Evolutionary conservation across 2,888 invertebrate genomes (phyloP).

Genomic region (Pyralis farinalis): DNA sequence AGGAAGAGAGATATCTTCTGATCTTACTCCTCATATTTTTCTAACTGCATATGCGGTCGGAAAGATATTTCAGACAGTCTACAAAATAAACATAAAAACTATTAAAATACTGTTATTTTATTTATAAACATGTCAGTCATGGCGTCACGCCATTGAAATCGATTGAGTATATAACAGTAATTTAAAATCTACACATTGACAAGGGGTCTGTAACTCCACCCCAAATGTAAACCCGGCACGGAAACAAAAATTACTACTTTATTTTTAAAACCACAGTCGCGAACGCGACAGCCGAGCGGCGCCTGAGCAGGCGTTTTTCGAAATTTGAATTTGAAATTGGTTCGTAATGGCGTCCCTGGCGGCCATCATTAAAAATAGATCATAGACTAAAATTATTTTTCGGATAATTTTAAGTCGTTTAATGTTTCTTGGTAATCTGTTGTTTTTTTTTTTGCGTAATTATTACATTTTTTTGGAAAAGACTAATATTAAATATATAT

Average conservation of each 20-base stretch:
- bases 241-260: slow-evolving; percentile 41
- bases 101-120: background rate
- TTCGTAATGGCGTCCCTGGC: slow-evolving; percentile 54
- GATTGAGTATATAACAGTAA: slow-evolving; percentile 36
- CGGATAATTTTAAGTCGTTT: slow-evolving; percentile 47
- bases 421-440: slow-evolving; percentile 35
- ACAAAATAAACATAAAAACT: background rate
- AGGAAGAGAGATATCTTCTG: too few species aligned
- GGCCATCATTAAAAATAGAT: slow-evolving; percentile 72
- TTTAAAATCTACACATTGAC: slow-evolving; percentile 25
- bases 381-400: slow-evolving; percentile 42
- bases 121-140: slow-evolving; percentile 3
- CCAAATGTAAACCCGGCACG: slow-evolving; percentile 21
- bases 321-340: slow-evolving; percentile 67
- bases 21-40: too few species aligned
- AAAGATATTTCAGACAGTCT: too few species aligned
- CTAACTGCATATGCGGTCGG: too few species aligned
- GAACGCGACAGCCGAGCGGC: slow-evolving; percentile 48
- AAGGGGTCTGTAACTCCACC: slow-evolving; percentile 5
- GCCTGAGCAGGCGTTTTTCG: slow-evolving; percentile 39
- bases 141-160: slow-evolving; percentile 28
- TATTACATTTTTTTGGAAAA: too few species aligned
- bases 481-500: too few species aligned
- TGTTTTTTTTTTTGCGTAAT: slow-evolving; percentile 11
- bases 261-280: slow-evolving; percentile 50